Evolutionary conservation across 2,113 vertebrate species (phyloP).

Genomic region (Chrysemys picta): DNA sequence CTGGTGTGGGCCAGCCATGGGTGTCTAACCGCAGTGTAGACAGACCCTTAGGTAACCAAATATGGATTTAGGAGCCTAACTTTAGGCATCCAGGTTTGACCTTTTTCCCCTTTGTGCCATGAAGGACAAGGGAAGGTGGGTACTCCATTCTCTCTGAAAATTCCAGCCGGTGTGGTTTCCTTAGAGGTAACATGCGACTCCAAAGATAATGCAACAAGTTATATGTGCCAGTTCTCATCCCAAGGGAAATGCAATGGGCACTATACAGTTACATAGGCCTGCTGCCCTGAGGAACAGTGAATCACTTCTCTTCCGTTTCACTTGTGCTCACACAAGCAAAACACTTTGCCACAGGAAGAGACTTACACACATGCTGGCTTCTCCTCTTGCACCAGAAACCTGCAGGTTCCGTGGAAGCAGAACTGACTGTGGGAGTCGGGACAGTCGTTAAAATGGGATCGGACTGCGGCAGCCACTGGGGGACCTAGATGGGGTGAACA

Average conservation of each 20-base stretch:
- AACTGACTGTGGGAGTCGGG: constrained; percentile 88
- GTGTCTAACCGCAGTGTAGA: background rate
- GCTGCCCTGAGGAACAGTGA: background rate
- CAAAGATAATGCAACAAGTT: background rate
- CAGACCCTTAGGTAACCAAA: background rate
- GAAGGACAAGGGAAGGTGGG: background rate
- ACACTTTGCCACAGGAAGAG: background rate
- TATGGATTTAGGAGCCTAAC: background rate
- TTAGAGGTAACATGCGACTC: too few relatives aligned
- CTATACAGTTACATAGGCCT: background rate
- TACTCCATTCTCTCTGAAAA: background rate
- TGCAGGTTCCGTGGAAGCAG: constrained; percentile 92
- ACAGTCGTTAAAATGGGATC: constrained; percentile 90
- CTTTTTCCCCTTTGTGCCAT: background rate
- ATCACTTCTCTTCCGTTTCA: background rate
- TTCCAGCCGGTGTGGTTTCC: background rate
- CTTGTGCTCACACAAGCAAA: background rate
- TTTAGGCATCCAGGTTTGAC: background rate
- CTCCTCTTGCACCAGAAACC: constrained; percentile 89
- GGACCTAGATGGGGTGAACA: constrained; percentile 74
- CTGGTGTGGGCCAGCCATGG: background rate
- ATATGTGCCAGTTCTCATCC: background rate
- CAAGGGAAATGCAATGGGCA: background rate
- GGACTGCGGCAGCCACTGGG: constrained; percentile 87
- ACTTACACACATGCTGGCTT: constrained; percentile 91